Evolutionary conservation across 1,140 invertebrate genomes (phyloP), one percentile per base, ranked within the genome.

Genomic region (Drosophila bocqueti): DNA sequence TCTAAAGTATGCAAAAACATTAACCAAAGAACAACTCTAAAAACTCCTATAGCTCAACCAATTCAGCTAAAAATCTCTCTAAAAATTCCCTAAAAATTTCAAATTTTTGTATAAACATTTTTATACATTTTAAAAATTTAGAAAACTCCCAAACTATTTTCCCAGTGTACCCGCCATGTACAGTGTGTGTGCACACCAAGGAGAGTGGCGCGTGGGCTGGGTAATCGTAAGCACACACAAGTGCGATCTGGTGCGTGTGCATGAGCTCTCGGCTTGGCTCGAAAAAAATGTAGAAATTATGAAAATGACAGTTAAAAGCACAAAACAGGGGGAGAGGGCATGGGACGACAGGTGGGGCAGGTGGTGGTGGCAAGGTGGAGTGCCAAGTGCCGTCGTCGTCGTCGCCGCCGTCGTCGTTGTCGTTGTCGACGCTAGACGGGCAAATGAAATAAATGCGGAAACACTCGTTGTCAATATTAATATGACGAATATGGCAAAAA

Each of bases 381-480:
- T 40, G 55, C 60, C 63, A 45, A 58, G 62, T 57, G 68, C 50
- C 49, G 34, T 36, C 34, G 34, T 11, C 10, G 34, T 13, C 34
- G 34, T 36, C 34, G 58, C 50, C 34, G 42, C 5, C 34, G 61
- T 63, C 40, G 64, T 36, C 54, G 74, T 36, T 46, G 67, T 45
- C 4, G 24, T 50, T 15, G 63, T 46, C 66, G 58, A 49, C 71
- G 71, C 58, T 72, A 80, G 76, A 79, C 77, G 69, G 62, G 68
- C 78, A 82, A 86, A 81, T 87, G 83, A 87, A 89, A 87, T 87
- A 87, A 87, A 87, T 87, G 83, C 83, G 83, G 83, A 87, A 87
- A 87, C 83, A 87, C 83, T 87, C 85, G 83, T 87, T 89, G 83
- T 87, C 83, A 87, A 87, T 87, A 87, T 87, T 87, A 87, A 87